phyloP scores from a whole-genome alignment of 2,113 vertebrate genomes.

The Mus spicilegus region DNA sequence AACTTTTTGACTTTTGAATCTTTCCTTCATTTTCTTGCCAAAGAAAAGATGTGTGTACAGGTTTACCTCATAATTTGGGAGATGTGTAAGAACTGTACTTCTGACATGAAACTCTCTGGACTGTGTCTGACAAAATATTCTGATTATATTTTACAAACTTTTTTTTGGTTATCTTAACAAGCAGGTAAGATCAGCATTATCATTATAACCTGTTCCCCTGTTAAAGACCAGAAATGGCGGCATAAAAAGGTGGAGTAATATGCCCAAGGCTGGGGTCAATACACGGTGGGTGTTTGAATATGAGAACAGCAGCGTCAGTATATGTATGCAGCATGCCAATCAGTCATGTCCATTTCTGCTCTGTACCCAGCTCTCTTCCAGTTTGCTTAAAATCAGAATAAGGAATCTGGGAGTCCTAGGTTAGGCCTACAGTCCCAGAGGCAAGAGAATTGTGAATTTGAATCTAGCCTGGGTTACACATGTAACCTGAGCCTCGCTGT shows the following conservation, averaged over 20 bases:
- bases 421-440: not conserved
- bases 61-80: not conserved
- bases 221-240: not conserved
- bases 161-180: not conserved
- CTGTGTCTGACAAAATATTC: not conserved
- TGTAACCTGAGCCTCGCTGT: not conserved
- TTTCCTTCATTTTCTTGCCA: not conserved
- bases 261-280: not conserved
- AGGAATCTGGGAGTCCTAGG: not conserved
- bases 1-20: not conserved
- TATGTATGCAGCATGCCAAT: fast-evolving
- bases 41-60: not conserved
- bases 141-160: not conserved
- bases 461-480: not conserved
- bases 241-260: not conserved
- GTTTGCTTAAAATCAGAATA: not conserved
- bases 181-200: not conserved
- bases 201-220: no score
- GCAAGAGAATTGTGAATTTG: not conserved
- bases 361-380: no score
- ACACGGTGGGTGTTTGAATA: not conserved
- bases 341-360: not conserved
- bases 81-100: not conserved
- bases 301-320: not conserved
- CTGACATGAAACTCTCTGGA: not conserved